phyloP scores from a whole-genome alignment of 2,113 vertebrate species.

The Scolopax mira region DNA sequence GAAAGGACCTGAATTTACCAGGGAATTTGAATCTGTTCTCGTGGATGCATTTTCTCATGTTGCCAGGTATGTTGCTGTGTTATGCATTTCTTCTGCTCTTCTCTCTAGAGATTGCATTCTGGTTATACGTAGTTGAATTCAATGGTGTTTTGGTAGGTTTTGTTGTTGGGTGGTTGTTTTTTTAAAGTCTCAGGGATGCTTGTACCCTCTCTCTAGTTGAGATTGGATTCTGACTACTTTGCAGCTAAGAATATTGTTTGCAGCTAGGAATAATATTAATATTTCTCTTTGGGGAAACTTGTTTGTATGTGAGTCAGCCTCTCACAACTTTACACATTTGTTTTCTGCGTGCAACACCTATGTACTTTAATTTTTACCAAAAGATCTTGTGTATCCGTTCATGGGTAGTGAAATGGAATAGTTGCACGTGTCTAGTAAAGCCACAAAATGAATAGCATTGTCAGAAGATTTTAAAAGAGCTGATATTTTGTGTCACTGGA shows the following conservation, averaged over 20 bases:
- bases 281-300: background rate
- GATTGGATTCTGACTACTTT: background rate
- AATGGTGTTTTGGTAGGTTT: background rate
- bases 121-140: background rate
- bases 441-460: fast-evolving
- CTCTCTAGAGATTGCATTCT: background rate
- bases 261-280: fast-evolving
- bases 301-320: background rate
- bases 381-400: background rate
- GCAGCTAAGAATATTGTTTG: fast-evolving
- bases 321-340: background rate
- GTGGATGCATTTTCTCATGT: slow-evolving; percentile 97
- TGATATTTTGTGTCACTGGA: background rate
- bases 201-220: background rate
- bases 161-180: background rate
- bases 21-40: slow-evolving; percentile 94
- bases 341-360: fast-evolving
- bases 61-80: slow-evolving; percentile 82
- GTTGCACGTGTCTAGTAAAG: background rate
- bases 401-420: background rate
- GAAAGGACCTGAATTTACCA: slow-evolving; percentile 96
- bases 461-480: background rate
- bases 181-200: background rate
- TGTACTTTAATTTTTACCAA: background rate
- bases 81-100: background rate